A percentile compares a stretch with the other conserved stretches of the same genome.
phyloP scores from a whole-genome alignment of 1,140 invertebrate species.

The Drosophila repleta region DNA sequence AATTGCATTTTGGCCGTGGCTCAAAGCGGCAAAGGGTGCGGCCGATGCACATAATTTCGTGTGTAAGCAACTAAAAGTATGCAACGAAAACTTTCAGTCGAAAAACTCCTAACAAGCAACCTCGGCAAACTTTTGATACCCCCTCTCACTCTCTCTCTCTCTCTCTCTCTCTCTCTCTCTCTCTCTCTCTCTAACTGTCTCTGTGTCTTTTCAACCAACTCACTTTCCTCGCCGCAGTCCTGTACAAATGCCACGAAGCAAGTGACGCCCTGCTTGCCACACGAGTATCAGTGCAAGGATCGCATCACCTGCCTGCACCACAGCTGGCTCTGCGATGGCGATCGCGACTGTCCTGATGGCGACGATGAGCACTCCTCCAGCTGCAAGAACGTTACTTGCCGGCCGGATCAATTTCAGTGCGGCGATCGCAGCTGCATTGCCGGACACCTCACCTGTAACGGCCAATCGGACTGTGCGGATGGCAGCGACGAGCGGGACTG shows the following conservation, averaged over 20 bases:
- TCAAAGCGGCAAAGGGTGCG: not conserved
- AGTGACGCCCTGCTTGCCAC: constrained; percentile 86
- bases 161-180: not conserved
- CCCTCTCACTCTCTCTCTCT: not conserved
- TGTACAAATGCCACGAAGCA: constrained; percentile 85
- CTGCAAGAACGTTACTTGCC: constrained; percentile 91
- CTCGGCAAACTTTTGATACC: constrained; percentile 30
- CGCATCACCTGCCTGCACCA: constrained; percentile 93
- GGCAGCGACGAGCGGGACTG: constrained; percentile 93
- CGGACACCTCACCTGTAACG: constrained; percentile 92
- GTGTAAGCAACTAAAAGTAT: constrained; percentile 61
- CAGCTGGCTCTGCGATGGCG: constrained; percentile 94
- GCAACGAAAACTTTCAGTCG: constrained; percentile 52
- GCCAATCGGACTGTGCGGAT: constrained; percentile 91
- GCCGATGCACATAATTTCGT: constrained; percentile 55
- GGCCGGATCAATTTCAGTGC: constrained; percentile 93
- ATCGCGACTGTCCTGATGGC: constrained; percentile 92
- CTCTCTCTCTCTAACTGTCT: not conserved
- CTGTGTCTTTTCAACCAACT: too few species aligned
- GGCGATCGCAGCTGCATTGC: constrained; percentile 92
- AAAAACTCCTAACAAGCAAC: constrained; percentile 50
- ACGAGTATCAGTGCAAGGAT: constrained; percentile 94
- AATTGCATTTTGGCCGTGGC: constrained; percentile 71
- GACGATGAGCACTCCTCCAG: constrained; percentile 89
- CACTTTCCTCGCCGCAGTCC: constrained; percentile 80